Conservation (phyloP, 2,797 vertebrate species). For the Coluber constrictor region DNA sequence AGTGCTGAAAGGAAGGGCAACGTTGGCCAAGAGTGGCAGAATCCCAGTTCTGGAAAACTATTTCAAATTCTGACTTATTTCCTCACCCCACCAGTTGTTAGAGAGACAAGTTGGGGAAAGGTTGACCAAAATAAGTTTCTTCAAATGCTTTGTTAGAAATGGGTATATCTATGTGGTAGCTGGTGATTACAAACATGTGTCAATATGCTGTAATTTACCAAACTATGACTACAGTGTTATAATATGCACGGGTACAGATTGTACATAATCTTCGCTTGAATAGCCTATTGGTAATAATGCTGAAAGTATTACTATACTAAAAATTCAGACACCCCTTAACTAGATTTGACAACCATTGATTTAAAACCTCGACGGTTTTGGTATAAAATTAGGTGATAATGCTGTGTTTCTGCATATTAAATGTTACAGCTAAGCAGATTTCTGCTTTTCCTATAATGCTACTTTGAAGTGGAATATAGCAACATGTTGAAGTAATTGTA, state of each 20-base stretch:
- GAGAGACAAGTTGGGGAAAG: no score
- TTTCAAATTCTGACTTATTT: neutral
- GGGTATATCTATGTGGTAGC: neutral
- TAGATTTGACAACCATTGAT: neutral
- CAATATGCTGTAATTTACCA: neutral
- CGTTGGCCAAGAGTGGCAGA: neutral
- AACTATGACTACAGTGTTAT: neutral
- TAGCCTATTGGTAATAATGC: neutral
- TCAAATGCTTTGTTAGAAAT: neutral
- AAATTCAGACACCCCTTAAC: neutral
- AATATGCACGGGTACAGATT: neutral
- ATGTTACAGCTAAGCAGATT: neutral
- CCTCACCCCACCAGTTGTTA: neutral
- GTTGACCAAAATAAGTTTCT: neutral
- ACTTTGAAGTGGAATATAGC: neutral
- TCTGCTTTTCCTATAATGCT: neutral
- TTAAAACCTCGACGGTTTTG: neutral
- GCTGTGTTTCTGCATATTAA: neutral
- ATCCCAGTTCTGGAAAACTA: neutral
- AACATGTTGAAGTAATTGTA: neutral
- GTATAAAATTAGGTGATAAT: neutral
- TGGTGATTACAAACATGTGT: neutral
- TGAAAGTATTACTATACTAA: neutral
- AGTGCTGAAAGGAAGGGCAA: neutral
- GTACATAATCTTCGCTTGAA: neutral